Conservation (phyloP, 92 coral and sea anemone species). For the Virgularia gustaviana region DNA sequence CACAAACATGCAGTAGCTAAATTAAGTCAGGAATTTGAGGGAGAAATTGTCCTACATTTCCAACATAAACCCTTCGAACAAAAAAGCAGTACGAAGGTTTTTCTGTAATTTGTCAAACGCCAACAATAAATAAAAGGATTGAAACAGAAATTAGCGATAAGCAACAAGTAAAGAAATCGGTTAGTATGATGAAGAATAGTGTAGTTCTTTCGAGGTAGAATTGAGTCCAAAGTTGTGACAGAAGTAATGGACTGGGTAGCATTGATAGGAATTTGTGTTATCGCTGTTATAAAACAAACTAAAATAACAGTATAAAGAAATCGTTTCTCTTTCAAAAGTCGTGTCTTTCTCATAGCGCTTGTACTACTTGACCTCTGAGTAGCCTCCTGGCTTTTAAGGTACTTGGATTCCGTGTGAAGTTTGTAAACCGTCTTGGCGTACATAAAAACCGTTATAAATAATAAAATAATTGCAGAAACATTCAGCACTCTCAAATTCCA, state of each 20-base stretch:
- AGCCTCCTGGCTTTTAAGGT: not conserved
- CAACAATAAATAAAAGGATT: conserved; percentile 1
- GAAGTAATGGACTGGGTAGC: too few species aligned
- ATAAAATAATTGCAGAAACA: not conserved
- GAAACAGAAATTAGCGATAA: not conserved
- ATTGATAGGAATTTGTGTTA: too few species aligned
- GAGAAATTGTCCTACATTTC: too few species aligned
- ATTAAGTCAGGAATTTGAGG: too few species aligned
- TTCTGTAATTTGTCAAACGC: conserved; percentile 7
- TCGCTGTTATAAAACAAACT: not conserved
- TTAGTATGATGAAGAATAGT: not conserved
- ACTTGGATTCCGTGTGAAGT: not conserved
- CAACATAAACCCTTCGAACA: too few species aligned
- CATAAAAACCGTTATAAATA: not conserved
- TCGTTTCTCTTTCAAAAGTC: not conserved
- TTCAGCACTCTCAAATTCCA: not conserved
- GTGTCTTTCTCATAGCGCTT: not conserved
- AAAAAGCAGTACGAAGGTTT: not conserved
- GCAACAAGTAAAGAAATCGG: not conserved
- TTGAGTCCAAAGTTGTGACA: not conserved
- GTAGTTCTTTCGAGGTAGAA: too few species aligned
- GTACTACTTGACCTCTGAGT: not conserved
- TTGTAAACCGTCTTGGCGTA: not conserved
- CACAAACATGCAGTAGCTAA: too few species aligned
- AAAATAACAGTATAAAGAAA: not conserved